phyloP scores from a whole-genome alignment of 2,113 vertebrate species.

The Sinosuthora webbiana region DNA sequence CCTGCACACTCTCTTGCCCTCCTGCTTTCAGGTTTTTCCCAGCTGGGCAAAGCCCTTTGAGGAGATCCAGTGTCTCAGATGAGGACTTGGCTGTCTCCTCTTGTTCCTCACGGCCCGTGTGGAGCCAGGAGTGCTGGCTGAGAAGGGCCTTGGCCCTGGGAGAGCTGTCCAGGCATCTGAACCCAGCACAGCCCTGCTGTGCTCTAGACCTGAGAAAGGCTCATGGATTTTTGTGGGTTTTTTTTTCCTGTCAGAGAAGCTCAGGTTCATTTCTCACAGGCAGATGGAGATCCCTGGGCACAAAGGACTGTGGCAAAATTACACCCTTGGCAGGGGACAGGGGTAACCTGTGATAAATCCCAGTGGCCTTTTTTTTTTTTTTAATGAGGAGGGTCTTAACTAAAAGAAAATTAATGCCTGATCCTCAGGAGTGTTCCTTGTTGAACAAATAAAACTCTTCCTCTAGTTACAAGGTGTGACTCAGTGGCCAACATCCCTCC shows the following conservation, averaged over 20 bases:
- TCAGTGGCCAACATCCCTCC: neutral
- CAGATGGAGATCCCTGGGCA: neutral
- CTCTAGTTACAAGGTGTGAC: neutral
- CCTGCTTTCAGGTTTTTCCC: neutral
- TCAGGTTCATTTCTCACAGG: neutral
- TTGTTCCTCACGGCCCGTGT: neutral
- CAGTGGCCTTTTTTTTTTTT: neutral
- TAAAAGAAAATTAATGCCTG: neutral
- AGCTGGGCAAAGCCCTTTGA: neutral
- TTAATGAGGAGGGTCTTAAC: neutral
- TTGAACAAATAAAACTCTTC: neutral
- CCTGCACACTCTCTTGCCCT: neutral
- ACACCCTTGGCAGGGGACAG: neutral
- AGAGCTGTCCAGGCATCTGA: neutral
- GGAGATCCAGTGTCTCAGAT: neutral
- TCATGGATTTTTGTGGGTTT: neutral
- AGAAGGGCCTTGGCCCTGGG: neutral
- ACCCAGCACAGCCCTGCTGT: neutral
- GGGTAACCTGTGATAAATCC: neutral
- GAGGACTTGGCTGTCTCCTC: neutral
- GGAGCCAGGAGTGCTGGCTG: neutral
- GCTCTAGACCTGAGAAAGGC: neutral
- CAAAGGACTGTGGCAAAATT: neutral
- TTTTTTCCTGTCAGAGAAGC: neutral
- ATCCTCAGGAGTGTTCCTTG: neutral